phyloP scores from a whole-genome alignment of 2,888 invertebrate genomes.

The Neoscelio sp. region DNA sequence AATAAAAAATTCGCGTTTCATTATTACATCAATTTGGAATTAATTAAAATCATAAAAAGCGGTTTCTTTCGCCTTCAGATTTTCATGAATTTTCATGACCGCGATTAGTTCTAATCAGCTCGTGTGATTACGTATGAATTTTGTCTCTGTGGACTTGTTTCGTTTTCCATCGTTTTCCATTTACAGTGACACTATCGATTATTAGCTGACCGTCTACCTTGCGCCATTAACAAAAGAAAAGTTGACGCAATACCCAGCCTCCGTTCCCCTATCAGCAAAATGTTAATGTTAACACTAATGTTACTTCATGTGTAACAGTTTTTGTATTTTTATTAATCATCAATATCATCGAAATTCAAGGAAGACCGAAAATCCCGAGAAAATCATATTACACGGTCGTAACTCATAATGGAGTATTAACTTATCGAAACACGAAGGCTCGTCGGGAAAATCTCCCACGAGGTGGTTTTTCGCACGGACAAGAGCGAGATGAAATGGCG shows the following conservation, averaged over 20 bases:
- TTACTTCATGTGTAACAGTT: slow-evolving; percentile 32
- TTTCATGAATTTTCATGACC: slow-evolving; percentile 25
- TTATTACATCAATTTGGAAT: slow-evolving; percentile 19
- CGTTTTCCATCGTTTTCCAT: slow-evolving; percentile 11
- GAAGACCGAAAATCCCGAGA: not conserved
- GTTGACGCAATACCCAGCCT: slow-evolving; percentile 8
- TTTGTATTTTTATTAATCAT: too few relatives aligned
- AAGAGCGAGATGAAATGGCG: slow-evolving; percentile 63
- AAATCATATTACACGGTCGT: too few relatives aligned
- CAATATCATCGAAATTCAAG: not conserved
- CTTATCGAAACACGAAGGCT: slow-evolving; percentile 44
- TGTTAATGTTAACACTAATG: slow-evolving; percentile 40
- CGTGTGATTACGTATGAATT: slow-evolving; percentile 8
- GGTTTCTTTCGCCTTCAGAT: slow-evolving; percentile 16
- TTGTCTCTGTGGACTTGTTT: slow-evolving; percentile 13
- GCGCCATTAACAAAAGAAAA: slow-evolving; percentile 32
- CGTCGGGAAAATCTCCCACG: slow-evolving; percentile 62
- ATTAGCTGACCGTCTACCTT: slow-evolving; percentile 31
- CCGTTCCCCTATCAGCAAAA: slow-evolving; percentile 13
- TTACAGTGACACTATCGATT: not conserved
- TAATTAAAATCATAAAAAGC: slow-evolving; percentile 15
- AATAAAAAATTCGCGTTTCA: slow-evolving; percentile 1
- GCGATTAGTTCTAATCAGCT: slow-evolving; percentile 30
- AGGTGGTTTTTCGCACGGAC: slow-evolving; percentile 55
- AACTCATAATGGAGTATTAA: slow-evolving; percentile 19